Evolutionary conservation across 2,797 vertebrate genomes (phyloP).

Genomic region (Leontocebus nigricollis): DNA sequence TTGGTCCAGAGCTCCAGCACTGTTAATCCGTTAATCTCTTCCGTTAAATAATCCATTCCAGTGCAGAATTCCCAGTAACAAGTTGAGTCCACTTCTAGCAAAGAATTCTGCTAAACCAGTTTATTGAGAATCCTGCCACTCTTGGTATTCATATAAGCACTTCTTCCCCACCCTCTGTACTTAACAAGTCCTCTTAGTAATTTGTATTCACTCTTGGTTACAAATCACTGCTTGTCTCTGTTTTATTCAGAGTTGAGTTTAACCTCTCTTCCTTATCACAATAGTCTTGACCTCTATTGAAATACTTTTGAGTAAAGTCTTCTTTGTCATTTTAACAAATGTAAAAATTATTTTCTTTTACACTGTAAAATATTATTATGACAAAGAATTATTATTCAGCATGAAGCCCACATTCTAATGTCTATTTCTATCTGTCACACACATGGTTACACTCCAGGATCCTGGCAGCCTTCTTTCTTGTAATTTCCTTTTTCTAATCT

Average conservation of each 20-base stretch:
- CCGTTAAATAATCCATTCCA: not conserved
- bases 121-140: not conserved
- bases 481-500: slow-evolving; percentile 9
- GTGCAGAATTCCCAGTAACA: not conserved
- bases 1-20: not conserved
- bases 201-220: not conserved
- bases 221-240: not conserved
- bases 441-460: not conserved
- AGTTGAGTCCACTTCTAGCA: not conserved
- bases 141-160: not conserved
- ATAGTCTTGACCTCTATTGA: not conserved
- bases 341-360: not conserved
- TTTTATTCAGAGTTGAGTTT: not conserved
- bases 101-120: not conserved
- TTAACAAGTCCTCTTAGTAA: not conserved
- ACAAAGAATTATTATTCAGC: not conserved
- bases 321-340: not conserved
- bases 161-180: not conserved
- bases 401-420: not conserved
- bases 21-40: not conserved
- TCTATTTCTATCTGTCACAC: not conserved
- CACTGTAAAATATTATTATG: not conserved
- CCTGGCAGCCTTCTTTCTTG: not conserved
- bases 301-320: not conserved
- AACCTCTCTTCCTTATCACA: not conserved